Evolutionary conservation across 2,888 invertebrate genomes (phyloP).

Genomic region (Stramonita haemastoma): DNA sequence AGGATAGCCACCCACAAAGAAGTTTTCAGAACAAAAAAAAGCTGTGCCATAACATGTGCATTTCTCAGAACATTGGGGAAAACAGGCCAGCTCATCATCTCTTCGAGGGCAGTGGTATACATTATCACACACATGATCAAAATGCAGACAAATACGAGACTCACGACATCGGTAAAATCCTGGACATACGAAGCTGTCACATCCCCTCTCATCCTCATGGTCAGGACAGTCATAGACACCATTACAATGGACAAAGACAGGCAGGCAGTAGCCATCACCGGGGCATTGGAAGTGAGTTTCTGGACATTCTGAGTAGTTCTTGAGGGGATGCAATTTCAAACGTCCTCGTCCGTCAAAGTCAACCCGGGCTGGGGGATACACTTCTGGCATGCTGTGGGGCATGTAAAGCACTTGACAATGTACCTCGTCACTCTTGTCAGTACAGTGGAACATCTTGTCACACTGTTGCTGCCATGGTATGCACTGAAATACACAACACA

Average conservation of each 20-base stretch:
- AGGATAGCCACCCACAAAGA: neutral
- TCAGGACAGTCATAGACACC: slow-evolving; percentile 2
- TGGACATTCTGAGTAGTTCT: neutral
- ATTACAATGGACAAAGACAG: slow-evolving; percentile 5
- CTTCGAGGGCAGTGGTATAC: neutral
- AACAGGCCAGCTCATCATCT: slow-evolving; percentile 4
- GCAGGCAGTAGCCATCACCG: slow-evolving; percentile 10
- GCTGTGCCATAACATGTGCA: neutral
- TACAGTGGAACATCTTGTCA: no score
- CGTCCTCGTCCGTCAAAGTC: no score
- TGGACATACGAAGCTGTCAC: neutral
- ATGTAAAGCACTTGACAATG: no score
- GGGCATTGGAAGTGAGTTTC: slow-evolving; percentile 6
- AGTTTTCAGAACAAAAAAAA: neutral
- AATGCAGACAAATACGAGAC: slow-evolving; percentile 4
- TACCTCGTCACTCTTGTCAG: no score
- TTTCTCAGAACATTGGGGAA: neutral
- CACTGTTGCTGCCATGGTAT: no score
- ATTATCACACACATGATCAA: slow-evolving; percentile 18
- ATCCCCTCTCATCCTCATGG: neutral
- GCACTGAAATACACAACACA: no score
- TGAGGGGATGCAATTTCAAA: no score
- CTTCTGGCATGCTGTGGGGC: no score
- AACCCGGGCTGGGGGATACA: no score
- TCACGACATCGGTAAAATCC: slow-evolving; percentile 12